Evolutionary conservation across 1,140 invertebrate species (phyloP).

Genomic region (Batillaria attramentaria): DNA sequence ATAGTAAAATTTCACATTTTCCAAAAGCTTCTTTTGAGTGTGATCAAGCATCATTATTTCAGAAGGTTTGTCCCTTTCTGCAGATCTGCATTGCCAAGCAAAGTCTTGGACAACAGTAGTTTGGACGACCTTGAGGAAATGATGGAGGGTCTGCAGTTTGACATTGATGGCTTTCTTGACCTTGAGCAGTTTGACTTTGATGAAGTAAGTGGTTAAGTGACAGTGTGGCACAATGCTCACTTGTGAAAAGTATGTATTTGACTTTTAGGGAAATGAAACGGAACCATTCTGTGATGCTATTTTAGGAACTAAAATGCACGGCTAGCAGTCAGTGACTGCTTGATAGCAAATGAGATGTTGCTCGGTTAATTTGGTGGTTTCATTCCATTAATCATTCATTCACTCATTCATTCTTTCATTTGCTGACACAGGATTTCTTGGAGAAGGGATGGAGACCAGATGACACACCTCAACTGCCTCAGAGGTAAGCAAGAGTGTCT

Average conservation of each 20-base stretch:
- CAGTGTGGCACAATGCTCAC: no score
- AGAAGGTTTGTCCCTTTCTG: not conserved
- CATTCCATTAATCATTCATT: no score
- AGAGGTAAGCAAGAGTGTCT: slow-evolving; percentile 47
- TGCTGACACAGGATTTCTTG: slow-evolving; percentile 51
- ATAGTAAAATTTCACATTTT: no score
- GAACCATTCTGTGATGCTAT: no score
- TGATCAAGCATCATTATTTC: not conserved
- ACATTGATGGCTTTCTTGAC: slow-evolving; percentile 57
- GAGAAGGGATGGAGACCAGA: slow-evolving; percentile 66
- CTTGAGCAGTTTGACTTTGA: slow-evolving; percentile 64
- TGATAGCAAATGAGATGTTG: no score
- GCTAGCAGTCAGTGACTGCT: no score
- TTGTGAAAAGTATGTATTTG: no score
- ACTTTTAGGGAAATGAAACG: no score
- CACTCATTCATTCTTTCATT: not conserved
- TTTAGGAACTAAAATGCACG: no score
- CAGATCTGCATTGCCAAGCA: slow-evolving; percentile 2
- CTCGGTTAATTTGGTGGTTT: no score
- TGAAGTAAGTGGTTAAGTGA: no score
- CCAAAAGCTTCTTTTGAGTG: not conserved
- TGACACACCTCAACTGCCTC: slow-evolving; percentile 63
- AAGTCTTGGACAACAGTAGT: not conserved
- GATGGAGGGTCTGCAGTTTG: slow-evolving; percentile 38
- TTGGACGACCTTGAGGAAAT: slow-evolving; percentile 26